Base-by-base conservation (phyloP, 2,888 invertebrate genomes). In the Chromoteleia sp. region DNA sequence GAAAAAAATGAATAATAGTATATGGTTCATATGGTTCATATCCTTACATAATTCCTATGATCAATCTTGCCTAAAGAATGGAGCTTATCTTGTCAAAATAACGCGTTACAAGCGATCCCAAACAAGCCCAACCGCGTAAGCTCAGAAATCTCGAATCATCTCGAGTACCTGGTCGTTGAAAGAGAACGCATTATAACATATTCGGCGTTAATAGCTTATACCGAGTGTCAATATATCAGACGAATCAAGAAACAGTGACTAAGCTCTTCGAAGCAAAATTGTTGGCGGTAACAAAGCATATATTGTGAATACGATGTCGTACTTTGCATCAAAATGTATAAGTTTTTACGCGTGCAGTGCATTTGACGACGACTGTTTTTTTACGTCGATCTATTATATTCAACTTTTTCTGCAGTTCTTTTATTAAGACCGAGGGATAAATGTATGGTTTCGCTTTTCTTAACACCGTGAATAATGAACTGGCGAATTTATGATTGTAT, bases 201-300 rank as follows among this genome's bases (percentile, higher is more conserved):
- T 50, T 59, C 56, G n/a, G 15, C 36, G 36, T 54, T 59, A 63
- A 54, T 61, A 30, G 58, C 58, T 65, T 59, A 59, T 56, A 30
- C 75, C 12, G 14, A 61, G 73, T 54, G 65, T 71, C 73, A 68
- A 81, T 73, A 65, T 76, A 76, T 59, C 76, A 65, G 39, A 65
- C 14, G 61, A 61, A 68, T 73, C 54, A 30, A 45, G 56, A 58
- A n/a, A 36, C 54, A 33, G 33, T 76, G 71, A 73, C 65, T 71
- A 76, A 65, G 81, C 81, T 50, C 65, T 67, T 43, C 52, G 56
- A 67, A 48, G 39, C 52, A 39, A 76, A 73, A 81, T 76, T 81
- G 73, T 61, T 50, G 73, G 45, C 36, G 76, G 30, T 71, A 76
- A 81, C 81, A 81, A 81, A 81, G 70, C 75, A 71, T 65, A 70